Evolutionary conservation across 2,888 invertebrate species (phyloP), one percentile per base, ranked within the genome.

Genomic region (Chesias legatella): DNA sequence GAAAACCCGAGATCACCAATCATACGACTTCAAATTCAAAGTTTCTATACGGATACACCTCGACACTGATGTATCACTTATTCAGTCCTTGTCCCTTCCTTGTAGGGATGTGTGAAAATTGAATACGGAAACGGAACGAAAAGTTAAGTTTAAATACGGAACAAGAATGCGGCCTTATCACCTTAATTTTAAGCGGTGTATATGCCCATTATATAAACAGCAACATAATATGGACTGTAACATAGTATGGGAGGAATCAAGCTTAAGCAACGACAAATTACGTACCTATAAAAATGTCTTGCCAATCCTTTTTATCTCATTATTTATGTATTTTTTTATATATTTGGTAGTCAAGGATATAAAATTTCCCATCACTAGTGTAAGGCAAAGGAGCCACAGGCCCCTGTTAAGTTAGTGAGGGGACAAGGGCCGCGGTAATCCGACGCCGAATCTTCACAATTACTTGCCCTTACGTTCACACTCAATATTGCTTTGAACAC

Each of bases 51-150:
- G 67, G 70, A 74, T 68, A 67, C 61, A 56, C 60, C 56, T 31
- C 63, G 79, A 81, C 80, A 79, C 72, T 83, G 83, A 84, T 78
- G 77, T 80, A 82, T 84, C 81, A 76, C 79, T 73, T 66, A 68
- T 61, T 45, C 45, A 43, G 45, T 41, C 44, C 42, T n/a, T n/a
- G 49, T 37, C 30, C 28, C 25, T 53, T 51, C 40, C 38, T 38
- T 43, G 24, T 37, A 53, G 43, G n/a, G 44, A 10, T 32, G 34
- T n/a, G 13, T 2, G 5, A 5, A 17, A 17, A n/a, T 13, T n/a
- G n/a, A 1, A 22, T 22, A 22, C 22, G 22, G 22, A 7, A 22
- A 22, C 7, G 22, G n/a, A 5, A 22, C 3, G 6, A 22, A 22
- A 22, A n/a, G n/a, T n/a, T n/a, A n/a, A n/a, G n/a, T n/a, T n/a